These are phyloP conservation scores for Selenia dentaria DNA, from an alignment of 2,888 invertebrate species.

Conservation along the genomic window DNA sequence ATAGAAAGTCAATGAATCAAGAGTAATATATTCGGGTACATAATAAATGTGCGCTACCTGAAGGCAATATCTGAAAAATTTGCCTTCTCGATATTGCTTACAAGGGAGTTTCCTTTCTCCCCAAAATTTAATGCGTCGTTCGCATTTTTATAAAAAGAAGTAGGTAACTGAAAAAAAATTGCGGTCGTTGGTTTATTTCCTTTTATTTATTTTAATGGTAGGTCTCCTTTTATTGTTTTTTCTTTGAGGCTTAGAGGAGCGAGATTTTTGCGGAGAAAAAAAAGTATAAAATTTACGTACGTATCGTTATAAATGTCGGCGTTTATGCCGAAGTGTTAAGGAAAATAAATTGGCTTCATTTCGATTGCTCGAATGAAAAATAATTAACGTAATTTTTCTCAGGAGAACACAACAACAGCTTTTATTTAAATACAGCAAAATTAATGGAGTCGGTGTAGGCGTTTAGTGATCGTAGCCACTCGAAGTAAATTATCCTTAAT, in stretches of 20 bases:
- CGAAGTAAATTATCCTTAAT: slow-evolving; percentile 70
- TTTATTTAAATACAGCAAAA: slow-evolving; percentile 26
- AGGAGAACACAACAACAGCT: slow-evolving; percentile 13
- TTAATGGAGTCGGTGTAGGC: slow-evolving; percentile 48
- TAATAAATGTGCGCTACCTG: slow-evolving; percentile 85
- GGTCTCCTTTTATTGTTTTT: slow-evolving; percentile 78
- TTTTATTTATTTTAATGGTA: slow-evolving; percentile 84
- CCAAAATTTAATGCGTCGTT: slow-evolving; percentile 84
- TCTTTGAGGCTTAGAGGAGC: slow-evolving; percentile 66
- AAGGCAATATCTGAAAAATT: slow-evolving; percentile 85
- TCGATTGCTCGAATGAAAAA: slow-evolving; percentile 59
- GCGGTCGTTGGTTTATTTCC: slow-evolving; percentile 81
- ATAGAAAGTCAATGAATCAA: slow-evolving; percentile 84
- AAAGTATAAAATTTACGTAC: slow-evolving; percentile 60
- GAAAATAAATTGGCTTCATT: slow-evolving; percentile 65
- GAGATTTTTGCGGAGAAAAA: slow-evolving; percentile 59
- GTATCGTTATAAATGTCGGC: slow-evolving; percentile 65
- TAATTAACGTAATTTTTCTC: slow-evolving; percentile 44
- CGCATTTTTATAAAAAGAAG: slow-evolving; percentile 85
- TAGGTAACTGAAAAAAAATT: slow-evolving; percentile 84
- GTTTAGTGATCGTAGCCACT: slow-evolving; percentile 62
- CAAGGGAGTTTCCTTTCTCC: slow-evolving; percentile 84
- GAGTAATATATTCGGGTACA: slow-evolving; percentile 85
- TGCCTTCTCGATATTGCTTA: slow-evolving; percentile 85
- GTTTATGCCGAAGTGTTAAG: slow-evolving; percentile 58